A percentile compares a stretch with the other conserved stretches of the same genome.
These are phyloP conservation scores for Rhingia rostrata DNA, from an alignment of 2,888 invertebrate genomes.

Conservation along the genomic window DNA sequence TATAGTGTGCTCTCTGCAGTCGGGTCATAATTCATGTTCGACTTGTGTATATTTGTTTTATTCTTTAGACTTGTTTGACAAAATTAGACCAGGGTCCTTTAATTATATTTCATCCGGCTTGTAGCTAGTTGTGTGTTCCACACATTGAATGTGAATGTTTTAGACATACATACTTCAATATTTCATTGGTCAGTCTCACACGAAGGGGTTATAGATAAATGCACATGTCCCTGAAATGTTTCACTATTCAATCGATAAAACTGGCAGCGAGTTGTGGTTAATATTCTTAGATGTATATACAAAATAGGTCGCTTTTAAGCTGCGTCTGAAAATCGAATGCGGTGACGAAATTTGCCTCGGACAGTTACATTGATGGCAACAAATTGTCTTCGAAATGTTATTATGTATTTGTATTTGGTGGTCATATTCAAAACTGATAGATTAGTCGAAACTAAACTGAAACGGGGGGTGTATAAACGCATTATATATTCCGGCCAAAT, in stretches of 20 bases:
- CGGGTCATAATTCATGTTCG: constrained; percentile 45
- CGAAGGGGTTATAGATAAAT: constrained; percentile 46
- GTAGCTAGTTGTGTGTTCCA: constrained; percentile 2
- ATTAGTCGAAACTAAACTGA: background rate
- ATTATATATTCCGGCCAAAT: background rate
- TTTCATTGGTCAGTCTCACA: constrained; percentile 6
- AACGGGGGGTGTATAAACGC: background rate
- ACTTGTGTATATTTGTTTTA: constrained; percentile 33
- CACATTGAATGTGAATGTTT: background rate
- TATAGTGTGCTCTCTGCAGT: constrained; percentile 17
- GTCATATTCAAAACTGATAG: background rate
- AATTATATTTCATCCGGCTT: constrained; percentile 54
- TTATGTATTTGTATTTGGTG: background rate
- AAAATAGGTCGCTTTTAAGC: constrained; percentile 1
- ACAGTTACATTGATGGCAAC: constrained; percentile 36
- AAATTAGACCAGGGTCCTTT: constrained; percentile 57
- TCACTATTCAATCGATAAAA: constrained; percentile 65
- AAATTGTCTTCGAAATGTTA: constrained; percentile 22
- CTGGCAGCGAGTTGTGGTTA: constrained; percentile 45
- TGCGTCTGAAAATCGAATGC: constrained; percentile 1
- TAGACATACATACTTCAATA: background rate
- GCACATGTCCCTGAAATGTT: constrained; percentile 60
- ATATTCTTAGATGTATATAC: constrained; percentile 21
- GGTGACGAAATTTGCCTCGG: constrained; percentile 29
- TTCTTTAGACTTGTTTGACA: constrained; percentile 4